Evolutionary conservation across 2,888 invertebrate genomes (phyloP).

Genomic region (Liopterus haemorrhoidalis): DNA sequence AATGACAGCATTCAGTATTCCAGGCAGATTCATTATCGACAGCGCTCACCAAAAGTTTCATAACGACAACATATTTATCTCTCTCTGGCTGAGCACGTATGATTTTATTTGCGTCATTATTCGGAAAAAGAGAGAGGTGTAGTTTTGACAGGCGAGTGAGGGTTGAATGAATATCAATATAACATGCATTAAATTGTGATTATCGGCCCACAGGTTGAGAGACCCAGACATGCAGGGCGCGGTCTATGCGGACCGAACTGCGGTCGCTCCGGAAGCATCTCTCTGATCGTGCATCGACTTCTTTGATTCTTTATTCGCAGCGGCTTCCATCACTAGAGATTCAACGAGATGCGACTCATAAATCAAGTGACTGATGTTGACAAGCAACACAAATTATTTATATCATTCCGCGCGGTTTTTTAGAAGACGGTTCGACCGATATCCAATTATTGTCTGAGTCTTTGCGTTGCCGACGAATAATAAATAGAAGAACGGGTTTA

Average conservation of each 20-base stretch:
- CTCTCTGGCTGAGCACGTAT: neutral
- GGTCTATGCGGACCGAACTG: neutral
- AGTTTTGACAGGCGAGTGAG: too few relatives aligned
- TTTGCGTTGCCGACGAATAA: conserved; percentile 35
- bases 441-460: conserved; percentile 42
- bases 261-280: conserved; percentile 33
- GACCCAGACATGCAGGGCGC: neutral
- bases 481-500: conserved; percentile 21
- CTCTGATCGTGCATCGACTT: conserved; percentile 30
- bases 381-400: conserved; percentile 42
- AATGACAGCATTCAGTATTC: conserved; percentile 21
- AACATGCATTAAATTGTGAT: too few relatives aligned
- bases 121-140: too few relatives aligned
- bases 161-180: too few relatives aligned
- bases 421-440: conserved; percentile 34
- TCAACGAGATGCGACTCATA: conserved; percentile 40
- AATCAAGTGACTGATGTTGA: conserved; percentile 42
- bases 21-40: conserved; percentile 33
- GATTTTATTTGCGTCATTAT: neutral
- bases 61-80: neutral
- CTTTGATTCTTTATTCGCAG: conserved; percentile 46
- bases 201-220: too few relatives aligned
- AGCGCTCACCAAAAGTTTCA: neutral
- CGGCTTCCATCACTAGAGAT: conserved; percentile 47
- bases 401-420: conserved; percentile 40